Evolutionary conservation across 2,797 vertebrate genomes (phyloP).

Genomic region (Dendrocincla fuliginosa): DNA sequence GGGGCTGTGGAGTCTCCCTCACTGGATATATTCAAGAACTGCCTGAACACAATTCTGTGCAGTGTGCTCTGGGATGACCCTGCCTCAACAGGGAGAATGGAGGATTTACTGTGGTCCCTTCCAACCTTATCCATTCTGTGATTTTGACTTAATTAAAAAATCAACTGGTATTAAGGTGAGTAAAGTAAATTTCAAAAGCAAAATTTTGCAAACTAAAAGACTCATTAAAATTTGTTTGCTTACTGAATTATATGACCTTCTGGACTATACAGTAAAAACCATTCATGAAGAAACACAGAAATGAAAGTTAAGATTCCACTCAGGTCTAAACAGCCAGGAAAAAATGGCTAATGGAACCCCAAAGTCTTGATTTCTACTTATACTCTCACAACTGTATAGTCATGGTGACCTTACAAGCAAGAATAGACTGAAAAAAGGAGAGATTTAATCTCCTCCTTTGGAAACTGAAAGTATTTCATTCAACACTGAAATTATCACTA

Average conservation of each 20-base stretch:
- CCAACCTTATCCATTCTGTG: not conserved
- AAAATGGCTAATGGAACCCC: not conserved
- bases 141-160: not conserved
- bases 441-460: not conserved
- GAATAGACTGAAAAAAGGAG: not conserved
- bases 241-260: not conserved
- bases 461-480: not conserved
- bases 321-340: not conserved
- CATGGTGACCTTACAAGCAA: not conserved
- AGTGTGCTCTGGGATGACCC: not conserved
- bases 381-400: not conserved
- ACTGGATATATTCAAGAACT: not conserved
- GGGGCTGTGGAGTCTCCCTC: not conserved
- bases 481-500: not conserved
- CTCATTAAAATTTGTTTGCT: not conserved
- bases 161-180: not conserved
- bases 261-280: not conserved
- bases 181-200: not conserved
- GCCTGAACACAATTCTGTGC: not conserved
- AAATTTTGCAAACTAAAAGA: not conserved
- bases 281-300: not conserved
- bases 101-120: not conserved
- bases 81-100: not conserved
- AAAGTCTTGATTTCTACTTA: not conserved
- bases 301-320: not conserved